Evolutionary conservation across 2,797 vertebrate species (phyloP).

Genomic region (Girardinus metallicus): DNA sequence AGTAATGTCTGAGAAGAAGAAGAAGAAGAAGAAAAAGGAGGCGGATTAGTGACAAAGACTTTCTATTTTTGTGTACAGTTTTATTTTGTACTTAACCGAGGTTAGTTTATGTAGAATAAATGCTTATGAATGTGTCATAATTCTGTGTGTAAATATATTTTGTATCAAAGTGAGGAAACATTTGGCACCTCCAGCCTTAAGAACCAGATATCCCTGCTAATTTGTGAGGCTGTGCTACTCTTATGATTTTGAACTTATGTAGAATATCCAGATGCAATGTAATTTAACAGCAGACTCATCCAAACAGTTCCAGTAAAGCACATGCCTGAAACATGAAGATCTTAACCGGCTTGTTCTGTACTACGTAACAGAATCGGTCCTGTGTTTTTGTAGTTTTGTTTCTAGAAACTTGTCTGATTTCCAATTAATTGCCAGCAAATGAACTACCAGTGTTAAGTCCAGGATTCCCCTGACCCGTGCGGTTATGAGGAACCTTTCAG

Average conservation of each 20-base stretch:
- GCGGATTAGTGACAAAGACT: slow-evolving; percentile 28
- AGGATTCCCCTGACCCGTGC: neutral
- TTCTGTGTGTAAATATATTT: slow-evolving; percentile 1
- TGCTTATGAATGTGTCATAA: slow-evolving; percentile 44
- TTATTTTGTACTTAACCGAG: slow-evolving; percentile 28
- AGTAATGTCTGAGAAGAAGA: slow-evolving; percentile 62
- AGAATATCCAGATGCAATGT: neutral
- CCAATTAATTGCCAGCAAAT: neutral
- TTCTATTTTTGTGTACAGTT: slow-evolving; percentile 67
- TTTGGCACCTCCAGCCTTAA: neutral
- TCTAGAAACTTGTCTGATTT: neutral
- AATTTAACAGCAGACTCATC: neutral
- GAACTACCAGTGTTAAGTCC: neutral
- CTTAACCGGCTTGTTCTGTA: neutral
- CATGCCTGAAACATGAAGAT: neutral
- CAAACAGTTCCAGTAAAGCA: neutral
- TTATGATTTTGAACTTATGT: neutral
- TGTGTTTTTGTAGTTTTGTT: neutral
- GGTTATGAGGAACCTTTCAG: slow-evolving; percentile 50
- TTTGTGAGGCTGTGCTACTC: neutral
- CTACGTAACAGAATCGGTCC: neutral
- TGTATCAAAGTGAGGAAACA: neutral
- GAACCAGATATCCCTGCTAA: neutral
- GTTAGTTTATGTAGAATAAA: slow-evolving; percentile 8
- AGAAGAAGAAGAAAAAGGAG: slow-evolving; percentile 73